Evolutionary conservation across 1,140 invertebrate species (phyloP).

Genomic region (Pectinophora gossypiella): DNA sequence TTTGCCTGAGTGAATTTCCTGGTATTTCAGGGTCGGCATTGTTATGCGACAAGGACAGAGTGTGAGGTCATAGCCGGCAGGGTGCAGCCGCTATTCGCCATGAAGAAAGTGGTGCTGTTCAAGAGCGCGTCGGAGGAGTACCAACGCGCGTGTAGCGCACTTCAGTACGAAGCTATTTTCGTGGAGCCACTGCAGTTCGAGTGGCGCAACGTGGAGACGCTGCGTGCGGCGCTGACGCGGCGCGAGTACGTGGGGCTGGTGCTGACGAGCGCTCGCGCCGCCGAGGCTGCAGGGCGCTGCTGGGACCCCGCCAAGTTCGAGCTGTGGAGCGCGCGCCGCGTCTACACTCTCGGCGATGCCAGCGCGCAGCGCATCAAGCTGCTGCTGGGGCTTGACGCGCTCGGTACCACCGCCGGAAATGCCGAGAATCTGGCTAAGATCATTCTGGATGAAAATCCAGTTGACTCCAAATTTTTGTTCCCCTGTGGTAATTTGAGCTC

Average conservation of each 20-base stretch:
- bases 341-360: slow-evolving; percentile 74
- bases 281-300: slow-evolving; percentile 66
- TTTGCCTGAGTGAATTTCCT: slow-evolving; percentile 33
- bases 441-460: slow-evolving; percentile 61
- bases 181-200: slow-evolving; percentile 74
- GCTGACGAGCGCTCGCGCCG: slow-evolving; percentile 74
- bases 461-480: slow-evolving; percentile 59
- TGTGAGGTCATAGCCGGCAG: background rate
- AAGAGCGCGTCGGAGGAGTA: slow-evolving; percentile 76
- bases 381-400: slow-evolving; percentile 65
- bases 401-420: slow-evolving; percentile 71
- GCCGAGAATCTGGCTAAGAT: slow-evolving; percentile 68
- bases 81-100: slow-evolving; percentile 14
- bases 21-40: slow-evolving; percentile 46
- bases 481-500: slow-evolving; percentile 74
- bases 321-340: slow-evolving; percentile 68
- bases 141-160: slow-evolving; percentile 55
- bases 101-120: slow-evolving; percentile 74
- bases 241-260: slow-evolving; percentile 70
- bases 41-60: slow-evolving; percentile 28
- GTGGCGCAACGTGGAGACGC: slow-evolving; percentile 45
- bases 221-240: background rate
- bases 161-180: slow-evolving; percentile 68
- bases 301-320: slow-evolving; percentile 63
- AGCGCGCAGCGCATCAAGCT: slow-evolving; percentile 63